phyloP scores from a whole-genome alignment of 2,113 vertebrate species.

The Hemichromis elongatus region DNA sequence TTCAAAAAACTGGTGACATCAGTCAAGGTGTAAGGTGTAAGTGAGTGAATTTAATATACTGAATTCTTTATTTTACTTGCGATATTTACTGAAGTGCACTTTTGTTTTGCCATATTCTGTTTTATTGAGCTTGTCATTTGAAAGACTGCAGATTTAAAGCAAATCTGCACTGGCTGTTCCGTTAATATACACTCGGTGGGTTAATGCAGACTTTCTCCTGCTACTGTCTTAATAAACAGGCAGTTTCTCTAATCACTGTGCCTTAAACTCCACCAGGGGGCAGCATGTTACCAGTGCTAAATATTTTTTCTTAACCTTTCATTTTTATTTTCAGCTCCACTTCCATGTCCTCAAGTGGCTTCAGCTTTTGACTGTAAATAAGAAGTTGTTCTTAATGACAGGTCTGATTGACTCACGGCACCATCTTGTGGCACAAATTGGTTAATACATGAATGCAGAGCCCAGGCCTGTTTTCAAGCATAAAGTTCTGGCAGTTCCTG shows the following conservation, averaged over 20 bases:
- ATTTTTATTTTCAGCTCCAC: background rate
- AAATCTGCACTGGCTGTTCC: background rate
- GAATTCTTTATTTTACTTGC: background rate
- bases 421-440: background rate
- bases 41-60: too few species aligned
- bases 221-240: accelerated
- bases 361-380: accelerated
- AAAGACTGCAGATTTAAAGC: background rate
- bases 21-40: too few species aligned
- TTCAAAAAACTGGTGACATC: background rate
- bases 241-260: background rate
- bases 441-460: background rate
- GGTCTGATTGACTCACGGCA: background rate
- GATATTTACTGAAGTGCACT: too few species aligned
- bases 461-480: background rate
- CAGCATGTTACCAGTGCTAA: background rate
- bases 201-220: accelerated
- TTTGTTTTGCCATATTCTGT: background rate
- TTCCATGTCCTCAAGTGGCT: background rate
- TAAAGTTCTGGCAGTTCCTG: background rate
- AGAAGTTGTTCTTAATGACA: background rate
- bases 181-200: background rate
- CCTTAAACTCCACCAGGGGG: background rate
- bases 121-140: background rate
- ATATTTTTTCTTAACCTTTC: background rate